Evolutionary conservation across 2,797 vertebrate species (phyloP).

Genomic region (Choloepus didactylus): DNA sequence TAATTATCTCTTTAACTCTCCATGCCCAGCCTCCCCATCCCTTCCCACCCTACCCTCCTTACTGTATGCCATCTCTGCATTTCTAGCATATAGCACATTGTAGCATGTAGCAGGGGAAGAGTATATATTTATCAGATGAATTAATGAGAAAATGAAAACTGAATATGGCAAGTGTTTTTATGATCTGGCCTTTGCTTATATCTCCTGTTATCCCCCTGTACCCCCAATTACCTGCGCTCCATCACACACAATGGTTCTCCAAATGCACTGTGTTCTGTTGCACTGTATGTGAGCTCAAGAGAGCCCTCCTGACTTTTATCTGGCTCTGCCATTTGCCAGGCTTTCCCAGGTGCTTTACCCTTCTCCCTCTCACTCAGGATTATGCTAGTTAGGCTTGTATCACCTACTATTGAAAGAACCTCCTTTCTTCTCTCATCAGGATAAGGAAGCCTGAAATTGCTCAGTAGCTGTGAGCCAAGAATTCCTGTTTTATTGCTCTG

Average conservation of each 20-base stretch:
- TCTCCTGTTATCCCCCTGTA: rapidly evolving
- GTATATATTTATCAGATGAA: background rate
- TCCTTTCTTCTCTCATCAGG: background rate
- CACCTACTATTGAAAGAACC: background rate
- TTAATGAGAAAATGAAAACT: background rate
- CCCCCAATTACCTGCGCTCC: background rate
- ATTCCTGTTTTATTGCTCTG: background rate
- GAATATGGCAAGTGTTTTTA: background rate
- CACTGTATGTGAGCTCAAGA: background rate
- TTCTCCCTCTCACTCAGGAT: background rate
- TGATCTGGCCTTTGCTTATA: background rate
- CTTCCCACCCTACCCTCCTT: rapidly evolving
- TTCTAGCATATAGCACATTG: rapidly evolving
- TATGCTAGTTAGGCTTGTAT: background rate
- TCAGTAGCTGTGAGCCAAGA: background rate
- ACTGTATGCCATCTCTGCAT: background rate
- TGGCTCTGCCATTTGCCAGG: too few relatives aligned
- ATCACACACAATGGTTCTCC: background rate
- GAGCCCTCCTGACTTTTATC: background rate
- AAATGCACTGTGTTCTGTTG: background rate
- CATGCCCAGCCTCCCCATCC: too few relatives aligned
- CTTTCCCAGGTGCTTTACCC: background rate
- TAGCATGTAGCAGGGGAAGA: too few relatives aligned
- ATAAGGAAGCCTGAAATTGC: background rate
- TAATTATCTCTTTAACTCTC: background rate